Evolutionary conservation across 2,888 invertebrate genomes (phyloP).

Genomic region (Amphipoea oculea): DNA sequence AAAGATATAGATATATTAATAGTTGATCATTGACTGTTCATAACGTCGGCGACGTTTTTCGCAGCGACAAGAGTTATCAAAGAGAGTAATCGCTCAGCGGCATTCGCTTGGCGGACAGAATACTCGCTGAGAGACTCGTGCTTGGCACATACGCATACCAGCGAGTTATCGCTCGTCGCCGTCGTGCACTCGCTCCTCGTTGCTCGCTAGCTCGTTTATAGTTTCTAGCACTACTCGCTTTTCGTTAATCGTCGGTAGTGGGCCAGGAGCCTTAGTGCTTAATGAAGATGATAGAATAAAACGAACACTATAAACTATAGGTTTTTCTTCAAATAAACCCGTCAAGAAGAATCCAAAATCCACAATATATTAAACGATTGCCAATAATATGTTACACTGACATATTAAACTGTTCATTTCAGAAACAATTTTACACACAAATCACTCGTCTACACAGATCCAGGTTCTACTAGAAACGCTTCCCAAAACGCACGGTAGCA

Average conservation of each 20-base stretch:
- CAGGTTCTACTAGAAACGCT: neutral
- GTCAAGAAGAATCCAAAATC: neutral
- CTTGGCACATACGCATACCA: neutral
- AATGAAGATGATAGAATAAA: neutral
- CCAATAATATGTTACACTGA: neutral
- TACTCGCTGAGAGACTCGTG: neutral
- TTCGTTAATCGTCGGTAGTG: neutral
- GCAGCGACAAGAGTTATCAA: neutral
- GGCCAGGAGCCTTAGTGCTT: neutral
- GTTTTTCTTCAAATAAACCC: neutral
- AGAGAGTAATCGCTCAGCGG: neutral
- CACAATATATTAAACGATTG: too few relatives aligned
- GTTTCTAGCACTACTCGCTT: neutral
- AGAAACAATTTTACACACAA: neutral
- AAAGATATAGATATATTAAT: neutral
- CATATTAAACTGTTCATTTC: neutral
- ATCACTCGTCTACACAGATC: neutral
- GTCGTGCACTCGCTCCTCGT: neutral
- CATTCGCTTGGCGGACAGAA: neutral
- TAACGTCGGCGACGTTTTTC: neutral
- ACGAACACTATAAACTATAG: neutral
- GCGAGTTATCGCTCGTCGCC: neutral
- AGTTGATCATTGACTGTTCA: neutral
- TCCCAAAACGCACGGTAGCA: neutral
- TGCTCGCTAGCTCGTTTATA: neutral